Evolutionary conservation across 2,113 vertebrate genomes (phyloP), one percentile per base, ranked within the genome.

Genomic region (Trinectes maculatus): DNA sequence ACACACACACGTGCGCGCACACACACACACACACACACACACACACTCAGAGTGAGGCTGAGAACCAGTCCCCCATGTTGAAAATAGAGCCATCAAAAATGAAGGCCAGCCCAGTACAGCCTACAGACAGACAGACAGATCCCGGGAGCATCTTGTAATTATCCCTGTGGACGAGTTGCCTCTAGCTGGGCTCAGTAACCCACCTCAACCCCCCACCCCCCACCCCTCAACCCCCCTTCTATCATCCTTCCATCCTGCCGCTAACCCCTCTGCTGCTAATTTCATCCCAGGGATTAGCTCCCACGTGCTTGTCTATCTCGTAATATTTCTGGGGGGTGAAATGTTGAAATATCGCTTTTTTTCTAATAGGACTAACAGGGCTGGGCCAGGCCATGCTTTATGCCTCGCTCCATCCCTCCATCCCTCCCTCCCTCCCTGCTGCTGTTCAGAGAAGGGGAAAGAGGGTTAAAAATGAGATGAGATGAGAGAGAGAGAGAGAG

Each of bases 31-130:
- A 64, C 33, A 53, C 21, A 65, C 33, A 28, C 44, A 31, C 46
- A 43, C 36, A 18, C 55, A 65, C 9, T n/a, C n/a, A 24, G 25
- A 51, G 28, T 19, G 25, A 78, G 55, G 40, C 46, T 71, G 62
- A 56, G 64, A 83, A 74, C 70, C 33, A 64, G 82, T 49, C 70
- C 77, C 66, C 79, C 76, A 92, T 92, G 93, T 94, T 95, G 95
- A 97, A 89, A 97, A 98, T 97, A 96, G 95, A 98, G 96, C 95
- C 96, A 98, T 99, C 97, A 98, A 95, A 96, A 95, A 89, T 82
- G 84, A 87, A 85, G 90, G 83, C 88, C 82, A 61, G 80, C 73
- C 72, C 79, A 65, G 76, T 64, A 42, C 67, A 83, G 85, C 61
- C 95, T 91, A 95, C 82, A 76, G 82, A 85, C 82, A 69, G 77